These are phyloP conservation scores for Drosophila tani DNA, from an alignment of 1,140 invertebrate genomes.

Conservation along the genomic window DNA sequence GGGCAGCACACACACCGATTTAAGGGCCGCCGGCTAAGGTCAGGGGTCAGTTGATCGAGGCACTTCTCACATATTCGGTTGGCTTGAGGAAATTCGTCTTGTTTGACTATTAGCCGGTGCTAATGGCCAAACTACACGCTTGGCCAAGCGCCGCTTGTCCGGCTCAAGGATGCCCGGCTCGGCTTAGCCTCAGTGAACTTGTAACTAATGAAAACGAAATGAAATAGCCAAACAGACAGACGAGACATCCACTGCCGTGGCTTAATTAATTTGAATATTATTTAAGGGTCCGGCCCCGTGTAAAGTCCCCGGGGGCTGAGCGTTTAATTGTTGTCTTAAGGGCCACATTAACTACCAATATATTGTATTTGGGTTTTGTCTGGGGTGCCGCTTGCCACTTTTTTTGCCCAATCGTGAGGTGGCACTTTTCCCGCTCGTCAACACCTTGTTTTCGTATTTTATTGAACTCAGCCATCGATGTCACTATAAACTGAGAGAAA, in stretches of 20 bases:
- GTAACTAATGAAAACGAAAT: conserved; percentile 37
- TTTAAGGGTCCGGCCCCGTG: conserved; percentile 22
- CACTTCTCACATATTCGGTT: conserved; percentile 32
- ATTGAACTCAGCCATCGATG: conserved; percentile 2
- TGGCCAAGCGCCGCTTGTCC: conserved; percentile 34
- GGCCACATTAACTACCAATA: conserved; percentile 33
- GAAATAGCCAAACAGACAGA: conserved; percentile 18
- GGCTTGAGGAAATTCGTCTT: conserved; percentile 47
- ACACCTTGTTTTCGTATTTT: conserved; percentile 13
- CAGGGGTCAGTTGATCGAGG: conserved; percentile 48
- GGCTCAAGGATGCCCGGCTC: conserved; percentile 62
- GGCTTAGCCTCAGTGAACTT: conserved; percentile 31
- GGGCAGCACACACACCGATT: conserved; percentile 15
- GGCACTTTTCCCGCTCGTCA: conserved; percentile 29
- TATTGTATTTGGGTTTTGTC: conserved; percentile 10
- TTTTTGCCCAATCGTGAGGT: conserved; percentile 71
- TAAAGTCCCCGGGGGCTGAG: conserved; percentile 1
- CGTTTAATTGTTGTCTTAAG: conserved; percentile 23
- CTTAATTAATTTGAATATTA: conserved; percentile 50
- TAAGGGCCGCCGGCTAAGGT: conserved; percentile 55
- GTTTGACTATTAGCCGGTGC: conserved; percentile 53
- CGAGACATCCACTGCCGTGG: conserved; percentile 22
- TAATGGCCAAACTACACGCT: conserved; percentile 66
- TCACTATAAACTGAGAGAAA: conserved; percentile 8
- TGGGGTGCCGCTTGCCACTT: neutral